Conservation (phyloP, 2,888 invertebrate genomes). For the Graphium colonna region DNA sequence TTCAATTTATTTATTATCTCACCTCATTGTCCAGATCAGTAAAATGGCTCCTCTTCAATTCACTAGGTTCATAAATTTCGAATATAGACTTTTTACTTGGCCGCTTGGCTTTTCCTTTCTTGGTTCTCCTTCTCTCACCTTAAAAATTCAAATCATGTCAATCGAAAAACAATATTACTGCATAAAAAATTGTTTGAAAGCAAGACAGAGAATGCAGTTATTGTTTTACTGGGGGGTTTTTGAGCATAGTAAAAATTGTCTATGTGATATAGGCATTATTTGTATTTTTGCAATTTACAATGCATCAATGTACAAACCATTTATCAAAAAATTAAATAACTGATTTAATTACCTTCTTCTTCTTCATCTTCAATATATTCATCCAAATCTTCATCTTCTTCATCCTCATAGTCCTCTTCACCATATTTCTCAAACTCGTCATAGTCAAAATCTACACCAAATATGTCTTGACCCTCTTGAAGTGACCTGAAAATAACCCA, state of each 20-base stretch:
- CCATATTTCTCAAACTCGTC: constrained; percentile 94
- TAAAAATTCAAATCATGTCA: too few species aligned
- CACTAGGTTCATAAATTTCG: constrained; percentile 98
- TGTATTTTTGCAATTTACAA: too few species aligned
- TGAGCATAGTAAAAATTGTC: too few species aligned
- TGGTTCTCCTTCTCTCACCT: constrained; percentile 82
- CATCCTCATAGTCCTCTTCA: constrained; percentile 91
- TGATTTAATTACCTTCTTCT: constrained; percentile 77
- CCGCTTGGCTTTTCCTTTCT: constrained; percentile 88
- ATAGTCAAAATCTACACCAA: constrained; percentile 99
- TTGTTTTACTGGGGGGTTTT: too few species aligned
- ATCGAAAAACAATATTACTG: too few species aligned
- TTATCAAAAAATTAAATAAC: neutral
- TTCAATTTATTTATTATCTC: too few species aligned
- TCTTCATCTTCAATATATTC: constrained; percentile 90
- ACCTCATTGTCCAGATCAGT: constrained; percentile 95
- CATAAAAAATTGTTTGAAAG: too few species aligned
- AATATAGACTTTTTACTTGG: constrained; percentile 92
- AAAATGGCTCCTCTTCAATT: constrained; percentile 96
- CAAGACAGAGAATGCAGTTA: too few species aligned
- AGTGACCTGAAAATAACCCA: constrained; percentile 80
- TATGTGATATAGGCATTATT: too few species aligned
- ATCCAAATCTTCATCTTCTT: constrained; percentile 88
- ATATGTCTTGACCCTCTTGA: constrained; percentile 99
- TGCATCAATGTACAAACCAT: neutral